phyloP scores from a whole-genome alignment of 1,140 invertebrate genomes.

The Homalodisca vitripennis region DNA sequence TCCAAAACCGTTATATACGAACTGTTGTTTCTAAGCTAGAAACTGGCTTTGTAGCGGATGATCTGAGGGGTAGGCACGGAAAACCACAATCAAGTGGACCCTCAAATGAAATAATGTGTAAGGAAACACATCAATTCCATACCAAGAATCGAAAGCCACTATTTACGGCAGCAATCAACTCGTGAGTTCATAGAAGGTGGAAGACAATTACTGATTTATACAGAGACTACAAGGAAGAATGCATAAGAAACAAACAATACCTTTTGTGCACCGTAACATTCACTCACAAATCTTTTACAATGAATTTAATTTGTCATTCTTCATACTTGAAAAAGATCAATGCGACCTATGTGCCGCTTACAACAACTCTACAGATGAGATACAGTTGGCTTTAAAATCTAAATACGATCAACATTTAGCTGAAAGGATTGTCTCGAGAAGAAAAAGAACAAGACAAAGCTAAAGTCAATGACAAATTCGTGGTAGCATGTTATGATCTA shows the following conservation, averaged over 20 bases:
- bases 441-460: constrained; percentile 16
- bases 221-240: constrained; percentile 32
- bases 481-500: constrained; percentile 22
- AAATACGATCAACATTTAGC: constrained; percentile 10
- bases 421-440: constrained; percentile 2
- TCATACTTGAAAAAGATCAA: constrained; percentile 36
- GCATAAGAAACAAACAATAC: constrained; percentile 29
- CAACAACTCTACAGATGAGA: background rate
- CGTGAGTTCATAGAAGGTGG: constrained; percentile 36
- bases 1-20: constrained; percentile 29
- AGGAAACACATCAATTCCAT: constrained; percentile 36
- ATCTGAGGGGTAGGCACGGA: constrained; percentile 34
- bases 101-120: constrained; percentile 28
- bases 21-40: constrained; percentile 29
- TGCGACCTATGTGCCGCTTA: constrained; percentile 32
- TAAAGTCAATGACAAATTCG: background rate
- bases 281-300: constrained; percentile 15
- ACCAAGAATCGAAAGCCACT: constrained; percentile 36
- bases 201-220: constrained; percentile 29
- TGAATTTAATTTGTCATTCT: constrained; percentile 30
- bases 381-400: background rate
- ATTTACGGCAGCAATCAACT: constrained; percentile 22
- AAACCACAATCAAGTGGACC: constrained; percentile 24
- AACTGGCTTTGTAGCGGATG: constrained; percentile 16
- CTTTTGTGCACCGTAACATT: constrained; percentile 25